These are phyloP conservation scores for Buteo buteo DNA, from an alignment of 2,113 vertebrate species.

Conservation along the genomic window DNA sequence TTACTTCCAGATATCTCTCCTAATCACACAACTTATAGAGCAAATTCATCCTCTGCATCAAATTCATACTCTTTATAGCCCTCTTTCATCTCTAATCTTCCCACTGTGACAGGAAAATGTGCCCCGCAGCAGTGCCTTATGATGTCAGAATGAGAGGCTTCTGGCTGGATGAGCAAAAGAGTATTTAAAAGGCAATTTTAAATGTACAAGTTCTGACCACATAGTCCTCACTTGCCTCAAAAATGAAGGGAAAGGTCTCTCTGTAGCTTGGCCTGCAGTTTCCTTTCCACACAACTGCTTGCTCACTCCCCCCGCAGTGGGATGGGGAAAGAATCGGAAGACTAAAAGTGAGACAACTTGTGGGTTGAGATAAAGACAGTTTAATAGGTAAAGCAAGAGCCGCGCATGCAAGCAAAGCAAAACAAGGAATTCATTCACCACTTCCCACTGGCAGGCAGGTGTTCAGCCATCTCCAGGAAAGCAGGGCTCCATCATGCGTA, in stretches of 20 bases:
- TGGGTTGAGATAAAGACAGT: too few relatives aligned
- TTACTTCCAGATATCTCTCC: not conserved
- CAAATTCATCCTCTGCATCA: not conserved
- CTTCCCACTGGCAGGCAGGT: too few relatives aligned
- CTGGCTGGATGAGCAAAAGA: not conserved
- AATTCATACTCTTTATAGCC: not conserved
- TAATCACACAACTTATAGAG: not conserved
- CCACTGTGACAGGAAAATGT: not conserved
- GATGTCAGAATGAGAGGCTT: conserved; percentile 28
- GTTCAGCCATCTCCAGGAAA: too few relatives aligned
- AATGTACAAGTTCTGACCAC: not conserved
- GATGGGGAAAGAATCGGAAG: too few relatives aligned
- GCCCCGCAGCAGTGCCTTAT: not conserved
- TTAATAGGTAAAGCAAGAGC: too few relatives aligned
- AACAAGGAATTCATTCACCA: too few relatives aligned
- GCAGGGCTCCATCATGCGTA: too few relatives aligned
- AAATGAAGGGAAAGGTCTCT: not conserved
- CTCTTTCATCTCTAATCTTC: conserved; percentile 21
- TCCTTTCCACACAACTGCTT: not conserved
- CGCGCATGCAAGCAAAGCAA: too few relatives aligned
- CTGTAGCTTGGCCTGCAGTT: not conserved
- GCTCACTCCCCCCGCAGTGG: too few relatives aligned
- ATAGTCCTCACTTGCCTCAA: not conserved
- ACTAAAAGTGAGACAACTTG: too few relatives aligned
- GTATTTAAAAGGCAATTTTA: not conserved